These are phyloP conservation scores for Phaethon lepturus DNA, from an alignment of 2,113 vertebrate species.

Conservation along the genomic window DNA sequence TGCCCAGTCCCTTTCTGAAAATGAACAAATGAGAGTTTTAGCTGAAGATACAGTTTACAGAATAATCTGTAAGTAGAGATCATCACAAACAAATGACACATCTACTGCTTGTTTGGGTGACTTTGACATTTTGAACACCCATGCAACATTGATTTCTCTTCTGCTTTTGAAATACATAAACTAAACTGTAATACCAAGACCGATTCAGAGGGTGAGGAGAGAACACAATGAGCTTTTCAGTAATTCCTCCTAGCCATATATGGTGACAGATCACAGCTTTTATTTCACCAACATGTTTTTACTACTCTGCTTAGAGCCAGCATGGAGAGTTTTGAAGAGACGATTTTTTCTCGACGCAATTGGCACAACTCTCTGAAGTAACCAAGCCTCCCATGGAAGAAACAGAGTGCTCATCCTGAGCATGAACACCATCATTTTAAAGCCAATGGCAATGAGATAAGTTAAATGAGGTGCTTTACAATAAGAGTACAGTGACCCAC, in stretches of 20 bases:
- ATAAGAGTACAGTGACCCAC: neutral
- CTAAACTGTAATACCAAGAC: neutral
- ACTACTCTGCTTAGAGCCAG: neutral
- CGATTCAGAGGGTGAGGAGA: neutral
- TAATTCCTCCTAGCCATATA: neutral
- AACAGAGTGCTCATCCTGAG: neutral
- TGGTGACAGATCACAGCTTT: neutral
- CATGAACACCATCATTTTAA: neutral
- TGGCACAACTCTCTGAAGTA: neutral
- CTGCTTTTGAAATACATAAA: slow-evolving; percentile 6
- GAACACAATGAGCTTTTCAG: neutral
- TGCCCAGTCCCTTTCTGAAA: neutral
- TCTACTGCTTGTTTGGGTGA: neutral
- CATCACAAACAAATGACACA: neutral
- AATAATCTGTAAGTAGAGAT: neutral
- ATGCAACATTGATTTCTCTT: neutral
- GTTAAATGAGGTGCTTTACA: neutral
- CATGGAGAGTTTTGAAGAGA: neutral
- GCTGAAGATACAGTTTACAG: neutral
- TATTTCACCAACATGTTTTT: neutral
- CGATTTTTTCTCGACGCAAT: neutral
- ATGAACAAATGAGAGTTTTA: neutral
- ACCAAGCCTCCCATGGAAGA: neutral
- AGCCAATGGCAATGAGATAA: neutral
- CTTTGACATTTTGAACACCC: neutral